phyloP scores from a whole-genome alignment of 2,888 invertebrate species.

The Leptopilina drosophilae region DNA sequence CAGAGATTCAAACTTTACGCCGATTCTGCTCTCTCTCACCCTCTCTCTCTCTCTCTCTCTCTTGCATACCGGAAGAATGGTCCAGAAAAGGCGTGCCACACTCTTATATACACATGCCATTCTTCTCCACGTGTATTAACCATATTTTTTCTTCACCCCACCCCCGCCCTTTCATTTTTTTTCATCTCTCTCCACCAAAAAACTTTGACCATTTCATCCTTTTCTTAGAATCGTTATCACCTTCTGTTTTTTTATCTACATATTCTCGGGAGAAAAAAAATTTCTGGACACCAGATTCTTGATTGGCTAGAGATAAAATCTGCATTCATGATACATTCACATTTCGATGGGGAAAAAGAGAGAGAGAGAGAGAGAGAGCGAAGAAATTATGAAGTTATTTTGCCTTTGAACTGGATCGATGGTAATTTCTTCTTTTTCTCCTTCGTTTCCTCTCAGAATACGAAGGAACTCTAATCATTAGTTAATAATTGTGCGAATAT shows the following conservation, averaged over 20 bases:
- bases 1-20: conserved; percentile 48
- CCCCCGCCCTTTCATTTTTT: conserved; percentile 52
- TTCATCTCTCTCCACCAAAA: conserved; percentile 49
- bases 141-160: background rate
- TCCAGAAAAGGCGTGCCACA: conserved; percentile 51
- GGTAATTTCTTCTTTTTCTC: background rate
- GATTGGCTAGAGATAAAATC: conserved; percentile 30
- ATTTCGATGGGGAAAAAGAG: too few species aligned
- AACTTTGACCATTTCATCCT: conserved; percentile 68
- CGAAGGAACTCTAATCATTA: too few species aligned
- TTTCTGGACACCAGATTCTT: background rate
- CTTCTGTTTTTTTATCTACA: background rate
- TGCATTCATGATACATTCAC: background rate
- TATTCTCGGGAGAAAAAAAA: background rate
- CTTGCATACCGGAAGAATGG: conserved; percentile 12
- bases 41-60: too few species aligned
- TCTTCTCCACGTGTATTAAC: conserved; percentile 33
- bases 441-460: too few species aligned
- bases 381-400: conserved; percentile 10
- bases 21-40: background rate
- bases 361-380: background rate
- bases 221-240: background rate
- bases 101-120: background rate
- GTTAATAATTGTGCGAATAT: too few species aligned
- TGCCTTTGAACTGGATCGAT: background rate